Base-by-base conservation (phyloP, 2,797 vertebrate species). In the Acrossocheilus fasciatus region DNA sequence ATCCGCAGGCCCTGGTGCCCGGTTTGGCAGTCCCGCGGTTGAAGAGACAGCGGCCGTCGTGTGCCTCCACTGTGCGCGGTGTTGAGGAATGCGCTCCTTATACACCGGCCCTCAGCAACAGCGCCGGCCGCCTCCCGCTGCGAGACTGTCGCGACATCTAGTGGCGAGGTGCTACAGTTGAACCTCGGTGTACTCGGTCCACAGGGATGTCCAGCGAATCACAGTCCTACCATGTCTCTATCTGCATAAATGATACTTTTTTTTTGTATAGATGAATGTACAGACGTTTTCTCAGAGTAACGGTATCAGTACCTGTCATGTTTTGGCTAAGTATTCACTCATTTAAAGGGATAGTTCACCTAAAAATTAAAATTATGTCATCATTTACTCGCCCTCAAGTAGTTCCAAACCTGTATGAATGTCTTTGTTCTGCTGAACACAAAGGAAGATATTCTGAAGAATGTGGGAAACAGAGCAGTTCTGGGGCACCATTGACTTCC, bases 81-180 rank as follows among this genome's bases (percentile, higher is more conserved):
- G 95, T 95, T 94, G 83, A 95, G 96, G 96, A 96, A 96, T 96
- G 95, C 92, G 91, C 94, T 91, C 90, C 90, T 95, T 94, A 91
- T 93, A 91, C 74, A 82, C 82, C 52, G 93, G 86, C 89, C 76
- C 84, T 89, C 91, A 11, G 77, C 66, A 69, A 89, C 92, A 89
- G 86, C 83, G 92, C 74, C 68, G 80, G 85, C 89, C 64, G 78
- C 83, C 89, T 39, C 77, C 45, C 26, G 20, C 12, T 68, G 76
- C 86, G n/a, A 79, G 75, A 80, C 87, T 64, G 39, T 89, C 68
- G 82, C 76, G 84, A 87, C 91, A 89, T 83, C 91, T 90, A 82
- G 10, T 77, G 62, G 87, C 20, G 66, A 70, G 2, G 69, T 11
- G 54, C 4, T 12, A 23, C 76, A 20, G 85, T 74, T 87, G 86